Conservation (phyloP, 2,113 vertebrate genomes). For the Illadopsis cleaveri region DNA sequence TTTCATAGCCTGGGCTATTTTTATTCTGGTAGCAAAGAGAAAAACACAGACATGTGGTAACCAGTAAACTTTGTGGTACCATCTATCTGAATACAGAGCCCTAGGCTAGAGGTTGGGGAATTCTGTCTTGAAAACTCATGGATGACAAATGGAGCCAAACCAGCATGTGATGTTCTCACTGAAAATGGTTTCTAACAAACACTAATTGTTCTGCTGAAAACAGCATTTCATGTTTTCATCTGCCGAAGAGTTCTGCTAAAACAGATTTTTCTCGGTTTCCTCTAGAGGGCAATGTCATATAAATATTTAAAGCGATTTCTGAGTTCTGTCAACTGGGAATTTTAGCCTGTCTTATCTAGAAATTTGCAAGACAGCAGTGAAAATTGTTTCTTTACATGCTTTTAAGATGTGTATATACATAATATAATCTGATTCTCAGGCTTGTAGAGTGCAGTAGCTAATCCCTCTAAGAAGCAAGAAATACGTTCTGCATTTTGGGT, state of each 20-base stretch:
- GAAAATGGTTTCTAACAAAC: not conserved
- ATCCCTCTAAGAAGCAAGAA: not conserved
- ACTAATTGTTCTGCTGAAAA: not conserved
- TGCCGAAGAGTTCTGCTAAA: not conserved
- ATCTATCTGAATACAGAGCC: not conserved
- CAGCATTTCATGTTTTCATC: not conserved
- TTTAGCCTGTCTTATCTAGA: not conserved
- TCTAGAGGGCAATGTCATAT: slow-evolving; percentile 76
- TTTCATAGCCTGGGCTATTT: not conserved
- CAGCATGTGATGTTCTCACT: not conserved
- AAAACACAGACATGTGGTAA: not conserved
- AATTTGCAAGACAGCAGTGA: not conserved
- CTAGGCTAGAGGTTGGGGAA: not conserved
- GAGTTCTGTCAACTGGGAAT: not conserved
- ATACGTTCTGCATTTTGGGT: not conserved
- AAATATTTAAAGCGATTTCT: slow-evolving; percentile 62
- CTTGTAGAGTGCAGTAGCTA: not conserved
- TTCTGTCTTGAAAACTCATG: not conserved
- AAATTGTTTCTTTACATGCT: not conserved
- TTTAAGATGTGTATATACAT: not conserved
- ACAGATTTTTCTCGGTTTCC: slow-evolving; percentile 48
- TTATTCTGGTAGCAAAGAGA: not conserved
- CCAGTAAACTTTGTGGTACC: not conserved
- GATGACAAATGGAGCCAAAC: not conserved
- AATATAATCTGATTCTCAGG: not conserved